Percentiles rank a stretch among this genome's conserved stretches.
Conservation (phyloP, 2,888 invertebrate species). For the Balanococcus diminutus region DNA sequence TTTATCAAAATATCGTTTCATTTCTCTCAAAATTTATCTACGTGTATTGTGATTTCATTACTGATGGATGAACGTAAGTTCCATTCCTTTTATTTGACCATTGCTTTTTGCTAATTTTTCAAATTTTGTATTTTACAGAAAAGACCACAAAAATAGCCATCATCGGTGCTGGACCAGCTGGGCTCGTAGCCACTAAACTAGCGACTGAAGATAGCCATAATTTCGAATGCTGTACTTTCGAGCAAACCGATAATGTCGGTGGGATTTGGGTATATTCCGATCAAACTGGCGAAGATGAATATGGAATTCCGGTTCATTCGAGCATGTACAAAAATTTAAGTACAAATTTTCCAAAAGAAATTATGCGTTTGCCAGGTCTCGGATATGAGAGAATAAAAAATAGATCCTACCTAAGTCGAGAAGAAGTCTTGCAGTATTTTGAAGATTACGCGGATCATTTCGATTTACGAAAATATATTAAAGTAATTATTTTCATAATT, state of each 20-base stretch:
- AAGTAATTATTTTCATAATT: slow-evolving; percentile 63
- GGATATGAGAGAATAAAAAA: slow-evolving; percentile 72
- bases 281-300: slow-evolving; percentile 73
- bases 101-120: neutral
- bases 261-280: slow-evolving; percentile 92
- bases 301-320: slow-evolving; percentile 82
- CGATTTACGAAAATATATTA: slow-evolving; percentile 68
- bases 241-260: slow-evolving; percentile 76
- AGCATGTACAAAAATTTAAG: slow-evolving; percentile 90
- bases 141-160: slow-evolving; percentile 68
- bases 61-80: neutral
- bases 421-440: slow-evolving; percentile 73
- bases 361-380: slow-evolving; percentile 90
- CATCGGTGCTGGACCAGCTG: slow-evolving; percentile 89
- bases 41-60: neutral
- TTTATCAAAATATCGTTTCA: too few relatives aligned
- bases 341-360: slow-evolving; percentile 90
- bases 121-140: neutral
- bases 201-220: slow-evolving; percentile 61
- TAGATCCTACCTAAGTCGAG: slow-evolving; percentile 71
- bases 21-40: too few relatives aligned
- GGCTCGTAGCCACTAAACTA: slow-evolving; percentile 78
- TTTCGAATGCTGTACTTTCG: slow-evolving; percentile 72
- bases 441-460: slow-evolving; percentile 71
- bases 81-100: neutral